These are phyloP conservation scores for Harpagoxenus sublaevis DNA, from an alignment of 2,888 invertebrate species.

Conservation along the genomic window DNA sequence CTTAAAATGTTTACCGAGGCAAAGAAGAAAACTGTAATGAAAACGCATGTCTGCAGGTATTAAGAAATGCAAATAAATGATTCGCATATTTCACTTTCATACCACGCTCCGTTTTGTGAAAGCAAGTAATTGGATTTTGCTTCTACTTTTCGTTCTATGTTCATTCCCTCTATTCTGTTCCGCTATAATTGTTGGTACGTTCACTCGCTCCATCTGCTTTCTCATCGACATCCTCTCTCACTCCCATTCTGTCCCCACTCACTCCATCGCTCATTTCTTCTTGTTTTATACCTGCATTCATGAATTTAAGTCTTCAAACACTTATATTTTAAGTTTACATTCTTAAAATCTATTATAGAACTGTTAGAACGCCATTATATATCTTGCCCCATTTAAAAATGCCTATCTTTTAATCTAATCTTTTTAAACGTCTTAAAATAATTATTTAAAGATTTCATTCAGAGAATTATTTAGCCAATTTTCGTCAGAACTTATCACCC, in stretches of 20 bases:
- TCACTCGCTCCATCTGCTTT: background rate
- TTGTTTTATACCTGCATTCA: background rate
- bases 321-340: slow-evolving; percentile 27
- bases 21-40: slow-evolving; percentile 33
- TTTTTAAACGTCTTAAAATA: slow-evolving; percentile 63
- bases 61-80: slow-evolving; percentile 31
- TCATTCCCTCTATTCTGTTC: background rate
- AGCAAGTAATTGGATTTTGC: slow-evolving; percentile 24
- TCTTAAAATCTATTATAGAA: slow-evolving; percentile 40
- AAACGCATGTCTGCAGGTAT: slow-evolving; percentile 10
- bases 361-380: slow-evolving; percentile 35
- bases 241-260: slow-evolving; percentile 4
- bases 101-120: slow-evolving; percentile 19
- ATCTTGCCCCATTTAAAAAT: slow-evolving; percentile 30
- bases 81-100: slow-evolving; percentile 29
- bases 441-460: slow-evolving; percentile 53
- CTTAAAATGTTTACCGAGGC: slow-evolving; percentile 26
- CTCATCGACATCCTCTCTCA: slow-evolving; percentile 11
- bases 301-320: slow-evolving; percentile 45
- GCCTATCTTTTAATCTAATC: slow-evolving; percentile 12
- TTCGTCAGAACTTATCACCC: slow-evolving; percentile 64
- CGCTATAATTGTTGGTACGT: background rate
- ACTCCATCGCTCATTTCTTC: background rate
- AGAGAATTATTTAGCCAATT: background rate
- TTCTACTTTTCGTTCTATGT: slow-evolving; percentile 5